These are phyloP conservation scores for Smutsia temminckii DNA, from an alignment of 2,797 vertebrate species.

Conservation along the genomic window DNA sequence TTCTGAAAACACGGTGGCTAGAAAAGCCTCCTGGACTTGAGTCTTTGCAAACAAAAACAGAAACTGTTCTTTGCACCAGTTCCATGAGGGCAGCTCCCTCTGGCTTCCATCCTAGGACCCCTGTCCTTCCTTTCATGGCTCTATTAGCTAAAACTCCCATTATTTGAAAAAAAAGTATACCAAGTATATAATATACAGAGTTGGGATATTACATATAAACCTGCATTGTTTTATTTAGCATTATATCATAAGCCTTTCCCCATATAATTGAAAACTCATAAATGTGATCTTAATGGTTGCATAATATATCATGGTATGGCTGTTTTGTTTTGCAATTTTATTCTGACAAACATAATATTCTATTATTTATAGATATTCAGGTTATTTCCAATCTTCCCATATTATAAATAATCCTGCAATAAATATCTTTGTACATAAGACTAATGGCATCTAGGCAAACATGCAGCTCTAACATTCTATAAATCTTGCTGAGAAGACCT, in stretches of 20 bases:
- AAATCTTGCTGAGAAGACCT: not conserved
- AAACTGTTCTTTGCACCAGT: not conserved
- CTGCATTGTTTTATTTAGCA: not conserved
- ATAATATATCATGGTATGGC: not conserved
- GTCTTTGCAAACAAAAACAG: not conserved
- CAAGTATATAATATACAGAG: not conserved
- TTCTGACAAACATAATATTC: not conserved
- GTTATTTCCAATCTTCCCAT: not conserved
- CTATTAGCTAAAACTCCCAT: not conserved
- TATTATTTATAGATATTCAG: not conserved
- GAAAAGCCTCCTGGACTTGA: not conserved
- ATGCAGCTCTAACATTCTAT: not conserved
- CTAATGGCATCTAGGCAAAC: not conserved
- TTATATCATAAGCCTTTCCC: not conserved
- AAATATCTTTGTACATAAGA: not conserved
- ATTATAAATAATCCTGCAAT: not conserved
- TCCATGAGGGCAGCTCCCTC: accelerated
- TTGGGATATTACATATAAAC: not conserved
- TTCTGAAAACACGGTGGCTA: not conserved
- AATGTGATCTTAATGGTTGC: not conserved
- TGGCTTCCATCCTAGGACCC: not conserved
- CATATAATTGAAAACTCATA: not conserved
- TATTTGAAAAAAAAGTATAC: not conserved
- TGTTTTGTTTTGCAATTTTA: not conserved
- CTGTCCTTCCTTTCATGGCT: not conserved